Evolutionary conservation across 2,888 invertebrate species (phyloP), one percentile per base, ranked within the genome.

Genomic region (Calameuta idolon): DNA sequence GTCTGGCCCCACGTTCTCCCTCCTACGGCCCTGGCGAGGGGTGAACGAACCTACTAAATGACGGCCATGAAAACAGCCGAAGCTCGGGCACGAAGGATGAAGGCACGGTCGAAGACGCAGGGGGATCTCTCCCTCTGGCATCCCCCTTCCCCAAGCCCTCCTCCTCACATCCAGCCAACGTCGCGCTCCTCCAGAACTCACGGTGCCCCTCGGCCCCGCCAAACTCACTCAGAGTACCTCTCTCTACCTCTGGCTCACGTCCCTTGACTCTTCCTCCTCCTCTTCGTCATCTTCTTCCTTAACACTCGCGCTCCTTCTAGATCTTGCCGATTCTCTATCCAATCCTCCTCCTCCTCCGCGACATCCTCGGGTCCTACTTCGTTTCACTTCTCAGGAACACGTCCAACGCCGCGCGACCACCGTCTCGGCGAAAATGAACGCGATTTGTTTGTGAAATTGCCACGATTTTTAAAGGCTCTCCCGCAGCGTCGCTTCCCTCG

Each of bases 61-160:
- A 91, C 91, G 91, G 91, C 91, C 91, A 91, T 91, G 91, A 91
- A 91, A 91, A 91, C 91, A 90, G 90, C 90, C 91, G 88, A 90
- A 90, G 89, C 90, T 86, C 84, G 89, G 86, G 84, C 85, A 87
- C 89, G 88, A 88, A 89, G 89, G 87, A 90, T 89, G 87, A 88
- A 87, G 85, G 84, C 85, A 85, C 87, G 85, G 86, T 87, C 87
- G 83, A 88, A 88, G 87, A 86, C 85, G 83, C 82, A 81, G 81
- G 83, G 84, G 84, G 81, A 85, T 82, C 81, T 80, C 73, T 76
- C 75, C 69, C 76, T 75, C 69, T 69, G 83, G 84, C 81, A 85
- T 82, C 81, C 81, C 71, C 76, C 75, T 55, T 76, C 75, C 77
- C 76, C 76, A 40, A 34, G 55, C 37, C n/a, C 69, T 15, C n/a